Evolutionary conservation across 2,888 invertebrate species (phyloP).

Genomic region (Lasius platythorax): DNA sequence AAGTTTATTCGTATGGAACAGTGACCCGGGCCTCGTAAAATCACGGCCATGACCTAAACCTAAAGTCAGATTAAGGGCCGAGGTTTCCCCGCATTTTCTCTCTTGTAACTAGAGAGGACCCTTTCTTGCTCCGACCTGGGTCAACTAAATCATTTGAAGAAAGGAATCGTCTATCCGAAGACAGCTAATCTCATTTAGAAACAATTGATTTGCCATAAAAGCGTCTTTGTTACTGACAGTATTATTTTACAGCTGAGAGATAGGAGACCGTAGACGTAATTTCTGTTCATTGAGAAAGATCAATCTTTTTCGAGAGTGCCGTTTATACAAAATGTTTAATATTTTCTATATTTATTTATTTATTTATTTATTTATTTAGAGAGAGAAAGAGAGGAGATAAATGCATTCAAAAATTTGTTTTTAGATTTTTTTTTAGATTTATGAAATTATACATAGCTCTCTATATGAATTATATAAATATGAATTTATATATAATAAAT

Average conservation of each 20-base stretch:
- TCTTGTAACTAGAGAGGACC: slow-evolving; percentile 24
- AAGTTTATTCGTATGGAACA: slow-evolving; percentile 60
- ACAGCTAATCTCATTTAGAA: slow-evolving; percentile 11
- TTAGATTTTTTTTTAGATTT: not conserved
- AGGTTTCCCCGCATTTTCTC: slow-evolving; percentile 48
- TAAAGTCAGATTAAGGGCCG: slow-evolving; percentile 68
- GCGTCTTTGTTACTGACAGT: not conserved
- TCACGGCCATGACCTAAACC: slow-evolving; percentile 70
- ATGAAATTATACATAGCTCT: not conserved
- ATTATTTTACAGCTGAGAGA: slow-evolving; percentile 13
- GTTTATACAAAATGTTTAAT: not conserved
- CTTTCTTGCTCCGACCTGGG: slow-evolving; percentile 62
- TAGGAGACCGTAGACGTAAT: not conserved
- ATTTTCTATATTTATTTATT: not conserved
- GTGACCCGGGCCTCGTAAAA: slow-evolving; percentile 63
- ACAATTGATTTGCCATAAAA: not conserved
- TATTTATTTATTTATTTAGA: no score
- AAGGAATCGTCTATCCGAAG: not conserved
- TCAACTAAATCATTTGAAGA: slow-evolving; percentile 53
- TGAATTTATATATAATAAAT: not conserved
- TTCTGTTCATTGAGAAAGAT: not conserved
- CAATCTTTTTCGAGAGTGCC: not conserved
- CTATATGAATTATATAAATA: no score
- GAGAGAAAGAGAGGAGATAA: not conserved
- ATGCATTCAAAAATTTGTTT: not conserved